These are phyloP conservation scores for Brachionus calyciflorus DNA, from an alignment of 1,140 invertebrate genomes.

Conservation along the genomic window DNA sequence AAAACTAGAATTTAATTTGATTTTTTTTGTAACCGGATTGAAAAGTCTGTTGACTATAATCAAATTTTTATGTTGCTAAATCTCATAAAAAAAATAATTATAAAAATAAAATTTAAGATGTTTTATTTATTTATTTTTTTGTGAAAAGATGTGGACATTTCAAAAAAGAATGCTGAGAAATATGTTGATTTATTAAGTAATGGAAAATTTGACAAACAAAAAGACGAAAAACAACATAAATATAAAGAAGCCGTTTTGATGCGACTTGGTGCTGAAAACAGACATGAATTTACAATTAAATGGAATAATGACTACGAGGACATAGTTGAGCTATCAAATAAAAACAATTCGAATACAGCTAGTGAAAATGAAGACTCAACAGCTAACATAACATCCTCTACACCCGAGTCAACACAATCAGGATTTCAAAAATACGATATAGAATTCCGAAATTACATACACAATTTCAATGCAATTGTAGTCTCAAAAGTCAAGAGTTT, in stretches of 20 bases:
- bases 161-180: slow-evolving; percentile 39
- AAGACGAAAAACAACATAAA: slow-evolving; percentile 34
- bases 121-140: background rate
- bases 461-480: slow-evolving; percentile 37
- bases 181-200: slow-evolving; percentile 10
- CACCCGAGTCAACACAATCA: background rate
- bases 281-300: slow-evolving; percentile 25
- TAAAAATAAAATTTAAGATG: background rate
- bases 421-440: slow-evolving; percentile 38
- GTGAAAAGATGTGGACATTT: background rate
- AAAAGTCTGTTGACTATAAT: too few species aligned
- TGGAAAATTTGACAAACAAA: slow-evolving; percentile 18
- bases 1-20: too few species aligned
- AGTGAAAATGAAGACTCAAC: slow-evolving; percentile 4
- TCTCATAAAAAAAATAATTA: too few species aligned
- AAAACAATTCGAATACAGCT: background rate
- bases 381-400: background rate
- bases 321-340: slow-evolving; percentile 6
- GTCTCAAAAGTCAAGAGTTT: slow-evolving; percentile 22
- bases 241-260: slow-evolving; percentile 1
- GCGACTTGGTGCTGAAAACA: background rate
- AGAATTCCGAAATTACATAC: slow-evolving; percentile 29
- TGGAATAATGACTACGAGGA: slow-evolving; percentile 16
- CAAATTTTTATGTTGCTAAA: too few species aligned
- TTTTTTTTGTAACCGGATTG: too few species aligned